These are phyloP conservation scores for Melitaea athalia DNA, from an alignment of 2,888 invertebrate genomes.

Conservation along the genomic window DNA sequence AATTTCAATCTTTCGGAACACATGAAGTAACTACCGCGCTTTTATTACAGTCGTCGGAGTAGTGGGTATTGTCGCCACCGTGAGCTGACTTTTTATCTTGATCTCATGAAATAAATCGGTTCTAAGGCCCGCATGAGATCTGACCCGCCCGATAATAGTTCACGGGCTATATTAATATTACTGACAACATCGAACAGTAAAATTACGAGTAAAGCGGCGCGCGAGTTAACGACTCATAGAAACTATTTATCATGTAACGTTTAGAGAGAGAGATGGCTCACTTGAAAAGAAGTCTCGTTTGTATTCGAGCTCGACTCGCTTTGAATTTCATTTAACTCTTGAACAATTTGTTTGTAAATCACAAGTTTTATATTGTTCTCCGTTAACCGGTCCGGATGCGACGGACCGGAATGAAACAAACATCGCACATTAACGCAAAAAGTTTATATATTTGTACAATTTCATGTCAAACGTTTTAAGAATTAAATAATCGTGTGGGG, in stretches of 20 bases:
- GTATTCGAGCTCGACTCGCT: conserved; percentile 61
- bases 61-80: conserved; percentile 42
- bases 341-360: conserved; percentile 75
- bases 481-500: conserved; percentile 30
- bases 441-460: conserved; percentile 21
- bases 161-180: conserved; percentile 76
- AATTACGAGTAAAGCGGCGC: conserved; percentile 69
- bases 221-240: conserved; percentile 73
- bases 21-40: conserved; percentile 54
- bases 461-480: conserved; percentile 25
- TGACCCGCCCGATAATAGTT: conserved; percentile 74
- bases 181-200: conserved; percentile 74
- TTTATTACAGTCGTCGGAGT: conserved; percentile 54
- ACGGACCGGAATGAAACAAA: conserved; percentile 61
- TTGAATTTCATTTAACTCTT: conserved; percentile 68
- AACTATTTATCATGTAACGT: conserved; percentile 72
- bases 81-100: conserved; percentile 64
- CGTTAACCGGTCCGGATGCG: conserved; percentile 67
- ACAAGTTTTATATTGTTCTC: conserved; percentile 58
- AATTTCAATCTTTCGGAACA: conserved; percentile 68
- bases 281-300: conserved; percentile 74
- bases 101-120: conserved; percentile 69
- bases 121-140: conserved; percentile 58
- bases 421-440: conserved; percentile 52
- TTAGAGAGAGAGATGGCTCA: conserved; percentile 74